Evolutionary conservation across 2,888 invertebrate species (phyloP).

Genomic region (Eurytoma adleriae): DNA sequence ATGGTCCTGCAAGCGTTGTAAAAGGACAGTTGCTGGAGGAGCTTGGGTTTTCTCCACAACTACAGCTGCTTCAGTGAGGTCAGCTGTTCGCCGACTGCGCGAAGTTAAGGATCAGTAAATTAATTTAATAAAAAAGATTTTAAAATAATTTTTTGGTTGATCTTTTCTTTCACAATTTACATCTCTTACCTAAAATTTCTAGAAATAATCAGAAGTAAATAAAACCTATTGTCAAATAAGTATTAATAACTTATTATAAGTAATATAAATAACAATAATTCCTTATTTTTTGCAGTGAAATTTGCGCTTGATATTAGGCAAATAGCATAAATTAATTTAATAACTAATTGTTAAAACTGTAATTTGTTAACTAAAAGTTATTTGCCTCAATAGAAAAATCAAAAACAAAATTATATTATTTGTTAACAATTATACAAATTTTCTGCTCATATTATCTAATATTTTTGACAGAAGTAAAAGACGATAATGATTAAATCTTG

Average conservation of each 20-base stretch:
- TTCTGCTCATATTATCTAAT: constrained; percentile 26
- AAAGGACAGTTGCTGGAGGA: constrained; percentile 97
- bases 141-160: constrained; percentile 29
- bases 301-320: constrained; percentile 26
- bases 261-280: constrained; percentile 33
- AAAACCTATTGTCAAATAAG: too few species aligned
- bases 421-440: constrained; percentile 6
- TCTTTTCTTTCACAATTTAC: constrained; percentile 17
- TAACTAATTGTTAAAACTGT: constrained; percentile 3
- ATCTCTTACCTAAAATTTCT: background rate
- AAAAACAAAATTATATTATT: constrained; percentile 15
- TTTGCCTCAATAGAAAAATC: constrained; percentile 4
- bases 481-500: constrained; percentile 24
- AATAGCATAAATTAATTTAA: constrained; percentile 25
- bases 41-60: constrained; percentile 99
- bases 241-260: background rate
- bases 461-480: constrained; percentile 11
- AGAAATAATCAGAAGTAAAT: background rate
- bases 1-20: constrained; percentile 98
- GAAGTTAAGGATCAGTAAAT: constrained; percentile 86
- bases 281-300: constrained; percentile 40
- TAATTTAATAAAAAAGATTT: constrained; percentile 53
- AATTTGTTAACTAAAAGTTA: constrained; percentile 31
- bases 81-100: constrained; percentile 96
- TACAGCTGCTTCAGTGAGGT: constrained; percentile 97